Conservation (phyloP, 64 coral and sea anemone genomes). For the Hydrozoanthus tunicans region DNA sequence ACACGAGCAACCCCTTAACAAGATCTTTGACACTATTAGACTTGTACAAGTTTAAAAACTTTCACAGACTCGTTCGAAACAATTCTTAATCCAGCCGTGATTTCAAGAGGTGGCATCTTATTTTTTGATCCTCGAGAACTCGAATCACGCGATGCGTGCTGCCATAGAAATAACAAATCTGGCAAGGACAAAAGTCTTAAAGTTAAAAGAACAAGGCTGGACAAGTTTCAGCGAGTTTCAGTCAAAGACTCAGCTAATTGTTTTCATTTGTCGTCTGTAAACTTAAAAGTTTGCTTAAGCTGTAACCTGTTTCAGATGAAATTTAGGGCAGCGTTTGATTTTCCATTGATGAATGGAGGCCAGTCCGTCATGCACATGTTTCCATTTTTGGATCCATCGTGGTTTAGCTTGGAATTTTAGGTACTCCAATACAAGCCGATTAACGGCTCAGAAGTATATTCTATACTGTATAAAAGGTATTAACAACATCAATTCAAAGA, state of each 20-base stretch:
- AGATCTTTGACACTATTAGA: slow-evolving; percentile 5
- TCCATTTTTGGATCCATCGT: no score
- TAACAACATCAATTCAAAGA: no score
- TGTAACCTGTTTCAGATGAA: background rate
- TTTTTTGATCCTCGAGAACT: background rate
- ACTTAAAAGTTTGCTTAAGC: background rate
- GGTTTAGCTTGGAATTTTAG: no score
- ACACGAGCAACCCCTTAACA: background rate
- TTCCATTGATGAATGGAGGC: no score
- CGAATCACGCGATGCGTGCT: slow-evolving; percentile 33
- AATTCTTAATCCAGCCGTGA: slow-evolving; percentile 26
- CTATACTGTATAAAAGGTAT: no score
- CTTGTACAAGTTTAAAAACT: slow-evolving; percentile 26
- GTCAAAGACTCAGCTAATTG: background rate
- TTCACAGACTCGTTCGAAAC: background rate
- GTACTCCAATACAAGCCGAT: no score
- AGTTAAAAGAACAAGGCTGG: background rate
- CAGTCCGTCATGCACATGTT: no score
- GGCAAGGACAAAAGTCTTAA: background rate
- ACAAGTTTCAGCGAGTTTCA: slow-evolving; percentile 9
- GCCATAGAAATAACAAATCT: slow-evolving; percentile 24
- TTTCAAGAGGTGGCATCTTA: background rate
- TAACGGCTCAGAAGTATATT: no score
- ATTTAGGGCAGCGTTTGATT: no score
- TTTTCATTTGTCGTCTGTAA: background rate